Evolutionary conservation across 1,140 invertebrate species (phyloP).

Genomic region (Anthonomus grandis): DNA sequence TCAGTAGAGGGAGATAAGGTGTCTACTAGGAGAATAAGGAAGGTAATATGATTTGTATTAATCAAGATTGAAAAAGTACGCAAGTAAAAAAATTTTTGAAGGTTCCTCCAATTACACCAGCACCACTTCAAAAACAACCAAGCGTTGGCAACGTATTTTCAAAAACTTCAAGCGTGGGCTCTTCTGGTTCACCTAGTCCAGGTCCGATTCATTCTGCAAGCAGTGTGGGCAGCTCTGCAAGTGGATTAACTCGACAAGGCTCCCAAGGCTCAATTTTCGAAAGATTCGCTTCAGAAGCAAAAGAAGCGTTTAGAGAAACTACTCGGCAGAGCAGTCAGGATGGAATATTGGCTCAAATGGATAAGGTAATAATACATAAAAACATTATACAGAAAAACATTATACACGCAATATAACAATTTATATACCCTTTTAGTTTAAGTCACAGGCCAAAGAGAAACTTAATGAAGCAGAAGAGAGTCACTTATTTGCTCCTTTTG

Average conservation of each 20-base stretch:
- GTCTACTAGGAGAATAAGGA: conserved; percentile 43
- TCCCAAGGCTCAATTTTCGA: conserved; percentile 81
- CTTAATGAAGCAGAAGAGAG: conserved; percentile 65
- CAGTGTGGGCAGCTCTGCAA: conserved; percentile 43
- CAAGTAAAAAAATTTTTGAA: conserved; percentile 8
- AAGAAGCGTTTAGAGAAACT: conserved; percentile 79
- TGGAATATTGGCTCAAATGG: conserved; percentile 83
- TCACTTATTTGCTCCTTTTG: conserved; percentile 68
- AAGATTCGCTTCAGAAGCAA: conserved; percentile 80
- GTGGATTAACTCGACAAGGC: conserved; percentile 63
- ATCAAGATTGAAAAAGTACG: background rate
- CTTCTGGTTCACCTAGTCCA: conserved; percentile 49
- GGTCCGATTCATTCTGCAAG: conserved; percentile 42
- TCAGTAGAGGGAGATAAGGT: conserved; percentile 48
- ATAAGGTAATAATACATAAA: conserved; percentile 74
- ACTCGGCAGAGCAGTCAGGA: conserved; percentile 86
- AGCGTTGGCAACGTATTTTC: conserved; percentile 63
- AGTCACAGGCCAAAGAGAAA: conserved; percentile 66
- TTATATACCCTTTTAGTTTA: conserved; percentile 50
- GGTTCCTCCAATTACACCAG: conserved; percentile 40
- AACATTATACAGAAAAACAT: no score
- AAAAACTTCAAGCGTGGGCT: conserved; percentile 61
- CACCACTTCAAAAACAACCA: conserved; percentile 56
- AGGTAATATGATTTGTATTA: conserved; percentile 1
- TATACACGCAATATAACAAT: no score